Evolutionary conservation across 2,888 invertebrate genomes (phyloP), one percentile per base, ranked within the genome.

Genomic region (Selenia dentaria): DNA sequence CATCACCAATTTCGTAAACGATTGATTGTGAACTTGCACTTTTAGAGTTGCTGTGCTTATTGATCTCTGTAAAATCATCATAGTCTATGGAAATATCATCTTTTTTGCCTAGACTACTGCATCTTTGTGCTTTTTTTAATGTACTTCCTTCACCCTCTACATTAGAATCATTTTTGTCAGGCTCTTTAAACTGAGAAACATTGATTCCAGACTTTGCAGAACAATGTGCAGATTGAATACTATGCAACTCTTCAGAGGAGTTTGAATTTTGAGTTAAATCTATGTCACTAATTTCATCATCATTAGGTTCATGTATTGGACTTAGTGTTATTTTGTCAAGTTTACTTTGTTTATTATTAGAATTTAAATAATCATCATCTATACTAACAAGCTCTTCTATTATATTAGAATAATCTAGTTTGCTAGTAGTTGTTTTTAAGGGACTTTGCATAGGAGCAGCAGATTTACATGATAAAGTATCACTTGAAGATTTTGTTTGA

Each of bases 21-120:
- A 26, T 5, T 6, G 52, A 48, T 29, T 32, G 45, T 3, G 35
- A 24, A 12, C n/a, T 33, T 20, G 12, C 38, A 20, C 11, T 26
- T 48, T 22, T 38, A 11, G 38, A 42, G 22, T 10, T 2, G 22
- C 8, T 37, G 1, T 38, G 24, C 24, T 18, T 6, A 9, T 51
- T 29, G 35, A 61, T 35, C 44, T 64, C 56, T 41, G 61, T 67
- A 34, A 79, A 46, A 49, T 84, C 83, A 67, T 88, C 89, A 68
- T 86, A 87, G 64, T 85, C 85, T 57, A 85, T 75, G 29, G 85
- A 87, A 9, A 83, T 47, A 54, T 86, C 55, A 41, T 74, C 65
- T 44, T 53, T 70, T 54, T 76, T 82, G 2, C 75, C 78, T 16
- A 84, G 56, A 55, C 53, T 67, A 36, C 58, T 67, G 27, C 46